phyloP scores from a whole-genome alignment of 35 echinoderm and acorn worm species.

The Heliocidaris erythrogramma region DNA sequence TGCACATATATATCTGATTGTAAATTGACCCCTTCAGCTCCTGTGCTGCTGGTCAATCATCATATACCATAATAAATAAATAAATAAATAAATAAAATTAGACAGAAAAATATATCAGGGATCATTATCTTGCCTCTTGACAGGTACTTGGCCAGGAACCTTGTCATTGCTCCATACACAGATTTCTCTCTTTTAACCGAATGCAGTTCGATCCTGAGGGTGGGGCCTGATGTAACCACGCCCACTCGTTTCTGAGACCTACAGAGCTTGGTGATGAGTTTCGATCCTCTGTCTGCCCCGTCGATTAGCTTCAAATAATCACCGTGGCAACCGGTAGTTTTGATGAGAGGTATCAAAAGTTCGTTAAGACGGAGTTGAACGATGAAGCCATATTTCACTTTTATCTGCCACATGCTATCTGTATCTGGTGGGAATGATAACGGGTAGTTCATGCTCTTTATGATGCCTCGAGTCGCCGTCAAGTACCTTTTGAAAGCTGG shows the following conservation, averaged over 20 bases:
- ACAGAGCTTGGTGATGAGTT: constrained; percentile 85
- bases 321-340: constrained; percentile 69
- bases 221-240: constrained; percentile 60
- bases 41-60: too few species aligned
- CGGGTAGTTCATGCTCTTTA: constrained; percentile 73
- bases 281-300: constrained; percentile 65
- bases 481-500: constrained; percentile 54
- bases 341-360: constrained; percentile 57
- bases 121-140: constrained; percentile 57
- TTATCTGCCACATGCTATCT: constrained; percentile 76
- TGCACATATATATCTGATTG: too few species aligned
- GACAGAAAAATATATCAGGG: too few species aligned
- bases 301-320: constrained; percentile 78
- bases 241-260: constrained; percentile 72
- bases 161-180: not conserved
- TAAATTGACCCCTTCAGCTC: too few species aligned
- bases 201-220: constrained; percentile 76
- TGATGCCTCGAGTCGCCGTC: constrained; percentile 53
- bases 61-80: too few species aligned
- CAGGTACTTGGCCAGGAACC: constrained; percentile 61
- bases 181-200: constrained; percentile 21
- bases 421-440: constrained; percentile 60
- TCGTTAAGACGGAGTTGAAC: constrained; percentile 66
- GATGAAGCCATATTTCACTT: constrained; percentile 61
- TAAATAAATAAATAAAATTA: too few species aligned